These are phyloP conservation scores for Phasianus colchicus DNA, from an alignment of 2,113 vertebrate species.

Conservation along the genomic window DNA sequence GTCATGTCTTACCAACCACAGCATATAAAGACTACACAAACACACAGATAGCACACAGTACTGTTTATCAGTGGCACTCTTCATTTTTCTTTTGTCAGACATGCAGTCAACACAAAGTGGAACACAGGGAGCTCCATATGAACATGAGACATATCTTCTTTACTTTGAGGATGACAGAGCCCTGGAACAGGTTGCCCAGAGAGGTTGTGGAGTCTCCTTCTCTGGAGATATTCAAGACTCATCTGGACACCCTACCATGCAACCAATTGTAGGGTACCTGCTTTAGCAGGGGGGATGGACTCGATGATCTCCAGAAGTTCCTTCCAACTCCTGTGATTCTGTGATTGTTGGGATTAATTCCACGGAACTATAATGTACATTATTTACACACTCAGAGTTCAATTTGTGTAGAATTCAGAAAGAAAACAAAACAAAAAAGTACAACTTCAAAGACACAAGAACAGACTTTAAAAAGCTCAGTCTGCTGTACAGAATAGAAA, in stretches of 20 bases:
- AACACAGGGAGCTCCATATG: background rate
- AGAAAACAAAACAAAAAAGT: background rate
- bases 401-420: background rate
- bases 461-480: background rate
- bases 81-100: background rate
- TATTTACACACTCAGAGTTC: background rate
- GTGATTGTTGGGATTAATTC: background rate
- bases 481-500: background rate
- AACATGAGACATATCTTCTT: background rate
- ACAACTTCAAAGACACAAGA: background rate
- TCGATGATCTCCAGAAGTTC: background rate
- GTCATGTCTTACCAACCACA: background rate
- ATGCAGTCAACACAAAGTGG: background rate
- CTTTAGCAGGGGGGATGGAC: background rate
- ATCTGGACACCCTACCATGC: background rate
- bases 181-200: background rate
- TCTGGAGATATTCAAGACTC: background rate
- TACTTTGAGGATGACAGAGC: background rate
- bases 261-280: background rate
- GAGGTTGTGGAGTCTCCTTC: background rate
- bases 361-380: background rate
- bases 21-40: background rate
- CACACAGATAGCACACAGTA: background rate
- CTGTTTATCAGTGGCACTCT: background rate
- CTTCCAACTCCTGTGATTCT: background rate